phyloP scores from a whole-genome alignment of 2,797 vertebrate genomes.

The Sylvilagus floridanus region DNA sequence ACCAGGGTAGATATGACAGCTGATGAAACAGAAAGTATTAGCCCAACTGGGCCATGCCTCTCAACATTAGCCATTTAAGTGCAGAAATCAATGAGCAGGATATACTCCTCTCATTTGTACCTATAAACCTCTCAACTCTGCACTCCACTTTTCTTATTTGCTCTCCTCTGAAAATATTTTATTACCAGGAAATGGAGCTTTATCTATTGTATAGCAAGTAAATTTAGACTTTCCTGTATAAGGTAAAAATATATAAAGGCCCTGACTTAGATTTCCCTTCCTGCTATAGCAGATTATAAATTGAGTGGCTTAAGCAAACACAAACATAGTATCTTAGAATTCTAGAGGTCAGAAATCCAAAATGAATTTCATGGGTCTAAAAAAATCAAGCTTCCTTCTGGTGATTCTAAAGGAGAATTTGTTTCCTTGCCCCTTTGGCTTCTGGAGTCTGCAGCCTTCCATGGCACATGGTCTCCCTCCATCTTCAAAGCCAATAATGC shows the following conservation, averaged over 20 bases:
- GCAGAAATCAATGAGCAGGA: neutral
- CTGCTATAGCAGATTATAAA: neutral
- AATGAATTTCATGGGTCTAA: neutral
- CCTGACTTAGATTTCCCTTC: neutral
- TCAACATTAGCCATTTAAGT: neutral
- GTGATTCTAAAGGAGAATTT: neutral
- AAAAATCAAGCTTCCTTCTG: neutral
- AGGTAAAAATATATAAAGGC: neutral
- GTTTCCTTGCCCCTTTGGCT: neutral
- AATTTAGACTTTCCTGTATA: neutral
- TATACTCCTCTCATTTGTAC: neutral
- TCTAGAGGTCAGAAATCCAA: neutral
- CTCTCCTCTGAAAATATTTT: slow-evolving; percentile 2
- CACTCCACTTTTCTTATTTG: neutral
- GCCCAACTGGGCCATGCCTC: neutral
- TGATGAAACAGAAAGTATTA: neutral
- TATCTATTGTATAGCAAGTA: neutral
- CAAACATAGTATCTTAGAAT: neutral
- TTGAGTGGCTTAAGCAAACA: neutral
- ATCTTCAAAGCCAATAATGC: neutral
- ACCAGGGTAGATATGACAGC: neutral
- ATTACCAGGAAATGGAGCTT: neutral
- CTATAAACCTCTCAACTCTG: neutral
- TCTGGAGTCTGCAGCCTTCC: neutral
- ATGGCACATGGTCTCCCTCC: neutral